phyloP scores from a whole-genome alignment of 2,113 vertebrate genomes.

The Microcebus lehilahytsara region DNA sequence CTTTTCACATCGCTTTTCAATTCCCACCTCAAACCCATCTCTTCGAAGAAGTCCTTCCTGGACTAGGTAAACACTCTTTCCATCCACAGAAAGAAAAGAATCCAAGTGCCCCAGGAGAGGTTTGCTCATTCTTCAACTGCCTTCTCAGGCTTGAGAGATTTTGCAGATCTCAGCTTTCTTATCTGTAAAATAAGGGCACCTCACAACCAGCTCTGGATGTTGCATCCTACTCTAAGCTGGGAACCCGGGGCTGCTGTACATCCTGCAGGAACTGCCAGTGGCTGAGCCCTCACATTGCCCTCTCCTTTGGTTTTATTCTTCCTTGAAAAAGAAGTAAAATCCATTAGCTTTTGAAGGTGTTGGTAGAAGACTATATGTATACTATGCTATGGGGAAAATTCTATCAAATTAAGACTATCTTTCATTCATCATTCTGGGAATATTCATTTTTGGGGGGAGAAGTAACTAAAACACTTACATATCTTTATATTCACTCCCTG shows the following conservation, averaged over 20 bases:
- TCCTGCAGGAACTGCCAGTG: background rate
- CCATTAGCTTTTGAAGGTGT: background rate
- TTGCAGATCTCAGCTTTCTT: background rate
- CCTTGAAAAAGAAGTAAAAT: background rate
- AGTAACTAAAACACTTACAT: background rate
- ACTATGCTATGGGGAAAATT: background rate
- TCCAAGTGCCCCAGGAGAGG: background rate
- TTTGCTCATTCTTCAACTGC: background rate
- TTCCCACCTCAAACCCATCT: background rate
- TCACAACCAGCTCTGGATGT: background rate
- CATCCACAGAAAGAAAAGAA: background rate
- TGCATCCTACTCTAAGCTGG: background rate
- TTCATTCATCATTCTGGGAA: background rate
- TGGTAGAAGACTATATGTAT: background rate
- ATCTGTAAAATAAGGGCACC: background rate
- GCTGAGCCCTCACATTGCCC: background rate
- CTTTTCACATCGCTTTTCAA: background rate
- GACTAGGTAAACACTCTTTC: background rate
- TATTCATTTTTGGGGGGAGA: background rate
- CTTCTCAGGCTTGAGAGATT: background rate
- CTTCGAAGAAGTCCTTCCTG: background rate
- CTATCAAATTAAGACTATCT: background rate
- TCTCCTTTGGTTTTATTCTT: slow-evolving; percentile 8
- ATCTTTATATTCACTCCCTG: background rate
- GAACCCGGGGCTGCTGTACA: background rate